Conservation (phyloP, 2,888 invertebrate genomes). For the Nomada ruficornis region DNA sequence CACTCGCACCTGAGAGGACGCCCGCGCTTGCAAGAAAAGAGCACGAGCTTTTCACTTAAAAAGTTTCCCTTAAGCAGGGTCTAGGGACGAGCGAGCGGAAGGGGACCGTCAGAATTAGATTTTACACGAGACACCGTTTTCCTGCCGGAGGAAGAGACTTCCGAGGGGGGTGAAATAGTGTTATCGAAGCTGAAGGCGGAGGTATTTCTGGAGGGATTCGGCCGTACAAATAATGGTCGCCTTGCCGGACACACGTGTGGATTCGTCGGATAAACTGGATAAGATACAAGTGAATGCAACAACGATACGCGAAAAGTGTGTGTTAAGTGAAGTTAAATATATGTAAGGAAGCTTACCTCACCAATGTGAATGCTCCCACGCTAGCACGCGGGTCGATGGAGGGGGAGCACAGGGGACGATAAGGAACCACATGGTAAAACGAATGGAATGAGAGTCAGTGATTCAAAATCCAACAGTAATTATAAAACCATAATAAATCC, state of each 20-base stretch:
- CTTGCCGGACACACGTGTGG: slow-evolving; percentile 43
- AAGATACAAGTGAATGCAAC: slow-evolving; percentile 7
- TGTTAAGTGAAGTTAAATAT: too few species aligned
- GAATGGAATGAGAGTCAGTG: too few species aligned
- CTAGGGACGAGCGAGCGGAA: slow-evolving; percentile 50
- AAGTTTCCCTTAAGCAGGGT: slow-evolving; percentile 71
- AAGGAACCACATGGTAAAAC: too few species aligned
- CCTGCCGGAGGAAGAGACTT: slow-evolving; percentile 45
- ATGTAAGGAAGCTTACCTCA: too few species aligned
- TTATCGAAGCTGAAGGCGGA: slow-evolving; percentile 58
- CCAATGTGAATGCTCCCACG: too few species aligned
- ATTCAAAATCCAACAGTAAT: too few species aligned
- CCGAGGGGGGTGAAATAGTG: slow-evolving; percentile 59
- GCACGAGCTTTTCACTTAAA: slow-evolving; percentile 72
- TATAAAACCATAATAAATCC: too few species aligned
- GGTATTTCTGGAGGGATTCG: slow-evolving; percentile 49
- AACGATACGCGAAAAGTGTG: slow-evolving; percentile 10
- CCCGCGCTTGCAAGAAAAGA: slow-evolving; percentile 48
- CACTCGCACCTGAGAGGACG: slow-evolving; percentile 49
- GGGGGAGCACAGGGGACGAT: too few species aligned
- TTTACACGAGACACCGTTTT: slow-evolving; percentile 68
- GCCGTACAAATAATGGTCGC: slow-evolving; percentile 55
- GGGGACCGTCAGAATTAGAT: slow-evolving; percentile 68
- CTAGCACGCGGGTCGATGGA: too few species aligned
- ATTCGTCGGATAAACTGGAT: slow-evolving; percentile 37